Evolutionary conservation across 2,888 invertebrate genomes (phyloP).

Genomic region (Petrophora chlorosata): DNA sequence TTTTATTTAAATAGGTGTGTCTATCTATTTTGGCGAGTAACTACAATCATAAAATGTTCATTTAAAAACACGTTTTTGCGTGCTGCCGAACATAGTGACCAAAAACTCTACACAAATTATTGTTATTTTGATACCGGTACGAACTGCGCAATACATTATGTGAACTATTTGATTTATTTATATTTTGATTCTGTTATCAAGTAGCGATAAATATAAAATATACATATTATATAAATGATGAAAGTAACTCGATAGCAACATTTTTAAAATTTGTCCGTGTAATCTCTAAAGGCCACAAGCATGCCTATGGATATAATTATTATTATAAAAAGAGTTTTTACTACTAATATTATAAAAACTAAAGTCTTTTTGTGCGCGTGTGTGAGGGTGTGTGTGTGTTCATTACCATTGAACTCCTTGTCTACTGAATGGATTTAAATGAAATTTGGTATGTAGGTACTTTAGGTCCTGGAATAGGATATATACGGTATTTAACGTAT

Average conservation of each 20-base stretch:
- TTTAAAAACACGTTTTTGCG: conserved; percentile 8
- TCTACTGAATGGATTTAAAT: no score
- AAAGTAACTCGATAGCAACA: not conserved
- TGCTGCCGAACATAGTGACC: not conserved
- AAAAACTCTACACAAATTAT: not conserved
- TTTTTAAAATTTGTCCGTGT: not conserved
- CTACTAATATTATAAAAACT: no score
- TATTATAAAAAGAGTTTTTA: no score
- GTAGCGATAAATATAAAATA: not conserved
- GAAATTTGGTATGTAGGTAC: no score
- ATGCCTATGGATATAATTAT: no score
- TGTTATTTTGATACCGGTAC: conserved; percentile 2
- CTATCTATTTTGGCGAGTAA: conserved; percentile 2
- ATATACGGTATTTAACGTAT: no score
- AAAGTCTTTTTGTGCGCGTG: no score
- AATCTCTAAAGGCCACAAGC: no score
- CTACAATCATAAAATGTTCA: not conserved
- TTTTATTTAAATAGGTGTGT: conserved; percentile 12
- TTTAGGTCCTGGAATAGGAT: no score
- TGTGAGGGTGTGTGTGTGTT: no score
- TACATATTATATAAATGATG: no score
- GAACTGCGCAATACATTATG: conserved; percentile 23
- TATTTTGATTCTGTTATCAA: not conserved
- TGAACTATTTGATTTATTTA: not conserved
- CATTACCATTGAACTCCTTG: no score